A percentile compares a stretch with the other conserved stretches of the same genome.
Evolutionary conservation across 2,113 vertebrate species (phyloP).

Genomic region (Heterotilapia buettikoferi): DNA sequence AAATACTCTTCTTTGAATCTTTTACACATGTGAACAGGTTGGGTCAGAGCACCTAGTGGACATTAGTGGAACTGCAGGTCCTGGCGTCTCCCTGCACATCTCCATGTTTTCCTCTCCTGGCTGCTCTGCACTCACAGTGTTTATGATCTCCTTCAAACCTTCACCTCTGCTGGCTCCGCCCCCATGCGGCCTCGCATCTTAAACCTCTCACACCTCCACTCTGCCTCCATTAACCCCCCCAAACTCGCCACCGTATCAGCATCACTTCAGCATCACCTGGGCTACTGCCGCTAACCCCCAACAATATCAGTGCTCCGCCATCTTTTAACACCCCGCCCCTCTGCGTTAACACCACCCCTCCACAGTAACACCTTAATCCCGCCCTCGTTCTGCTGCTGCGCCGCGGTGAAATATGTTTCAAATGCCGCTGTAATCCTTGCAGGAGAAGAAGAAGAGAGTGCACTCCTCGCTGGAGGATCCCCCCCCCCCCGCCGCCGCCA

Average conservation of each 20-base stretch:
- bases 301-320: not conserved
- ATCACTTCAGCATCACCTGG: not conserved
- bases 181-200: not conserved
- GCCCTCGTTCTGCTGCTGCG: not conserved
- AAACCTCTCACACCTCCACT: not conserved
- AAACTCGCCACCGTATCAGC: not conserved
- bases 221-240: slow-evolving; percentile 10
- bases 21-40: not conserved
- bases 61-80: not conserved
- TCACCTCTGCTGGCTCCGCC: not conserved
- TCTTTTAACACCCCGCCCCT: slow-evolving; percentile 55
- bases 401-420: slow-evolving; percentile 52
- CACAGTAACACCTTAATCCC: slow-evolving; percentile 59
- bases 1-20: not conserved
- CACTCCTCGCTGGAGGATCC: slow-evolving; percentile 50
- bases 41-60: not conserved
- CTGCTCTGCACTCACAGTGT: not conserved
- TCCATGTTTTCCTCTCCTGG: not conserved
- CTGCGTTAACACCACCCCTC: slow-evolving; percentile 51
- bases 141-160: not conserved
- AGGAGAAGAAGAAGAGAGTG: slow-evolving; percentile 29
- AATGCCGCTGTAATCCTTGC: slow-evolving; percentile 50
- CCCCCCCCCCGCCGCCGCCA: not conserved
- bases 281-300: not conserved
- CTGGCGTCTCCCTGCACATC: not conserved